Percentiles rank a stretch among this genome's conserved stretches.
phyloP scores from a whole-genome alignment of 2,797 vertebrate species.

The Spea hammondii region DNA sequence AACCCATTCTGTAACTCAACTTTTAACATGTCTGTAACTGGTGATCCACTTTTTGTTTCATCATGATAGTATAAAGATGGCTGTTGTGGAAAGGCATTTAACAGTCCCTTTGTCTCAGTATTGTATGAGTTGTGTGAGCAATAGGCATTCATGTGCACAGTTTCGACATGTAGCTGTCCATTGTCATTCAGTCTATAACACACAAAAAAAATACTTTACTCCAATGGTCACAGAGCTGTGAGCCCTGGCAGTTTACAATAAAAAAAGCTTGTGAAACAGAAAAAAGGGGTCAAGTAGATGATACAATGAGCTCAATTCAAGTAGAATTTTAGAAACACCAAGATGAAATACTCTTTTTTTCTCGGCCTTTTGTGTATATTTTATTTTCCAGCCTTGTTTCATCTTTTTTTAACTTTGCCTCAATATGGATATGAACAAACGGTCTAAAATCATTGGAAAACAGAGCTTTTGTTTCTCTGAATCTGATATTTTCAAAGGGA shows the following conservation, averaged over 20 bases:
- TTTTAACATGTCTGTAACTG: no score
- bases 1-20: no score
- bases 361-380: conserved; percentile 8
- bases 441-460: no score
- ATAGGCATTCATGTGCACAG: conserved; percentile 17
- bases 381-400: background rate
- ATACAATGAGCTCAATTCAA: conserved; percentile 25
- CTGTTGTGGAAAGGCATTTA: background rate
- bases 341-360: conserved; percentile 19
- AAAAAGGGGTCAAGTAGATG: conserved; percentile 41
- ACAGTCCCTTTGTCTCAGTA: conserved; percentile 6
- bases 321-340: conserved; percentile 13
- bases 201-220: conserved; percentile 44
- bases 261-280: conserved; percentile 21
- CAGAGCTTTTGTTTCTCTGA: no score
- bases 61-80: background rate
- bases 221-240: conserved; percentile 36
- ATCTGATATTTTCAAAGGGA: no score
- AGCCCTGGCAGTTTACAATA: conserved; percentile 25
- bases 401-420: background rate
- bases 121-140: conserved; percentile 6
- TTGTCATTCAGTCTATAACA: conserved; percentile 27
- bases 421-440: no score
- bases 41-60: background rate
- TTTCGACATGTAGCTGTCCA: conserved; percentile 22